Conservation (phyloP, 2,888 invertebrate genomes). For the Ochlodes sylvanus region DNA sequence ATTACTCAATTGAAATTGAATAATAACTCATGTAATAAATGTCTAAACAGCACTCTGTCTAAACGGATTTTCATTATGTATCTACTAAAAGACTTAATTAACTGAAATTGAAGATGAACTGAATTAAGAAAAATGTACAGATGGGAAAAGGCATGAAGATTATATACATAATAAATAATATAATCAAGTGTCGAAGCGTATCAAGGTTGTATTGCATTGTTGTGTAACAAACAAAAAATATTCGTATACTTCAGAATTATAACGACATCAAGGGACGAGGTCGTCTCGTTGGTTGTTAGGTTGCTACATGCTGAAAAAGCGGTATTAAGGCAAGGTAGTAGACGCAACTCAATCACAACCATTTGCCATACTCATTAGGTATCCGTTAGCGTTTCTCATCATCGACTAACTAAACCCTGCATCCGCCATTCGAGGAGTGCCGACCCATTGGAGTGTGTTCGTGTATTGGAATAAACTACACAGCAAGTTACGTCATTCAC, state of each 20-base stretch:
- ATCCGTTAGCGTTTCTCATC: slow-evolving; percentile 13
- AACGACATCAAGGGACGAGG: neutral
- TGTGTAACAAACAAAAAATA: too few species aligned
- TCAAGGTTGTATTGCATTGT: too few species aligned
- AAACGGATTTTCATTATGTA: too few species aligned
- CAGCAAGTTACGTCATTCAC: slow-evolving; percentile 47
- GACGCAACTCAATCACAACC: slow-evolving; percentile 1
- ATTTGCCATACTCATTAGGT: slow-evolving; percentile 20
- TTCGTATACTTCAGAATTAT: neutral
- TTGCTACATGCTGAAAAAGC: neutral
- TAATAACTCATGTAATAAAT: too few species aligned
- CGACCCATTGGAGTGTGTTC: slow-evolving; percentile 14
- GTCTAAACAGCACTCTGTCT: too few species aligned
- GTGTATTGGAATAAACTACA: slow-evolving; percentile 43
- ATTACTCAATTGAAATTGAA: too few species aligned
- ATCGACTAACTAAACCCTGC: slow-evolving; percentile 18
- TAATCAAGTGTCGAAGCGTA: too few species aligned
- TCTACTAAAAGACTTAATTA: too few species aligned
- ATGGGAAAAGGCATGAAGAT: too few species aligned
- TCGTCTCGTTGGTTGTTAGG: neutral
- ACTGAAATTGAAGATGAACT: too few species aligned
- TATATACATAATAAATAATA: too few species aligned
- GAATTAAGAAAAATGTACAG: too few species aligned
- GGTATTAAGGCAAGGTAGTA: slow-evolving; percentile 20
- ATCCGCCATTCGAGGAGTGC: neutral